A percentile compares a stretch with the other conserved stretches of the same genome.
These are phyloP conservation scores for Arvicola amphibius DNA, from an alignment of 2,797 vertebrate genomes.

Conservation along the genomic window DNA sequence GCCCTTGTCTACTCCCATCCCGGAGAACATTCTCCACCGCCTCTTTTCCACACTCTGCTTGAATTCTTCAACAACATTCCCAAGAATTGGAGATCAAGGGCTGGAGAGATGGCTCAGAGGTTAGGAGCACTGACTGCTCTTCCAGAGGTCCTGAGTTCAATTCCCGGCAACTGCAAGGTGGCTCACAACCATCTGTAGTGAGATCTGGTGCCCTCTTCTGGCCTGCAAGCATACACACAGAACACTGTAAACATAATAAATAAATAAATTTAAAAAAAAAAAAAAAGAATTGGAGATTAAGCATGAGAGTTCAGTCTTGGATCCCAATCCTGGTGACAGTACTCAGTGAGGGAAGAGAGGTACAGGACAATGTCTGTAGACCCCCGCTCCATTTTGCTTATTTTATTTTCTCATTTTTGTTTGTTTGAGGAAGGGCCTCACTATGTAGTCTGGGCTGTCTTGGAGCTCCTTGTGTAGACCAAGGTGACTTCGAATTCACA, in stretches of 20 bases:
- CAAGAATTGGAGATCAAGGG: not conserved
- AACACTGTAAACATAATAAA: too few relatives aligned
- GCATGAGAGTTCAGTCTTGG: not conserved
- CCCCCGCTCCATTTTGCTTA: not conserved
- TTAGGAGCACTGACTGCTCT: too few relatives aligned
- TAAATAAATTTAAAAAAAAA: too few relatives aligned
- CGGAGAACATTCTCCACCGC: not conserved
- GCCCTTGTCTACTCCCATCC: not conserved
- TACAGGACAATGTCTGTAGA: not conserved
- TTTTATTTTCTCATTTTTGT: not conserved
- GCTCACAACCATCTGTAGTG: too few relatives aligned
- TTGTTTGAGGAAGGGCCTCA: not conserved
- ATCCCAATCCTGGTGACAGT: not conserved
- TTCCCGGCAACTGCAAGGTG: too few relatives aligned
- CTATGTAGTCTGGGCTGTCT: not conserved
- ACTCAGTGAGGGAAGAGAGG: not conserved
- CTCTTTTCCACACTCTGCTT: not conserved
- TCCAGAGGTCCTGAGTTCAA: too few relatives aligned
- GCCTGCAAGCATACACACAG: too few relatives aligned
- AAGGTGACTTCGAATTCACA: not conserved
- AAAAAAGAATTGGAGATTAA: not conserved
- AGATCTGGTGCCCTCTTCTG: too few relatives aligned
- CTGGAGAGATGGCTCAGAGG: too few relatives aligned
- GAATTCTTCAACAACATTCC: not conserved
- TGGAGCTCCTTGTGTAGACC: not conserved